These are phyloP conservation scores for Drosophila pachea DNA, from an alignment of 1,140 invertebrate species.

Conservation along the genomic window DNA sequence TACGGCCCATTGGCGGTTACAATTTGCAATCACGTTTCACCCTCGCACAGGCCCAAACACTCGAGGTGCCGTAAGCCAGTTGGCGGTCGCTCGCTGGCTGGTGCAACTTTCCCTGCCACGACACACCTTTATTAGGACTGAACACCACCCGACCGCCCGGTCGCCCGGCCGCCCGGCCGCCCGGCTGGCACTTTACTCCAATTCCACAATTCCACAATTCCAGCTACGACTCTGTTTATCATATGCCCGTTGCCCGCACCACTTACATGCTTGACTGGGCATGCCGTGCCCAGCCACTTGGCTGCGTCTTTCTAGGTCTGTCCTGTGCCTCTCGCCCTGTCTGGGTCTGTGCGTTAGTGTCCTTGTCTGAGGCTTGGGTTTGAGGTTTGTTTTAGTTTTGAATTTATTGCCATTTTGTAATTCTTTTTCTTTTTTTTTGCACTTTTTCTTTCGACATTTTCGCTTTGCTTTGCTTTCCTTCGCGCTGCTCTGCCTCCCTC, in stretches of 20 bases:
- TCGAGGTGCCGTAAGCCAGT: background rate
- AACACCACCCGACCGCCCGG: constrained; percentile 21
- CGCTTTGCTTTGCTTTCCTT: constrained; percentile 22
- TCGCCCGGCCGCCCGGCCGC: background rate
- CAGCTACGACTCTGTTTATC: constrained; percentile 59
- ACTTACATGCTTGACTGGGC: constrained; percentile 57
- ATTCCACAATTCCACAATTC: constrained; percentile 36
- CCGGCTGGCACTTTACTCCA: constrained; percentile 17
- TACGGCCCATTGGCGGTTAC: constrained; percentile 79
- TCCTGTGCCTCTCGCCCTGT: constrained; percentile 16
- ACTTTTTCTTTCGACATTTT: constrained; percentile 13
- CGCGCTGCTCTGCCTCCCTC: background rate
- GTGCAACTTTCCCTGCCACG: constrained; percentile 61
- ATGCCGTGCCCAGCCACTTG: constrained; percentile 29
- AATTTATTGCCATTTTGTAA: constrained; percentile 76
- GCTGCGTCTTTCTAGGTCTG: constrained; percentile 25
- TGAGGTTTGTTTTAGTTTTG: constrained; percentile 72
- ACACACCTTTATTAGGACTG: constrained; percentile 72
- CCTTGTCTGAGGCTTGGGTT: constrained; percentile 34
- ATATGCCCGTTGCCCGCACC: constrained; percentile 52
- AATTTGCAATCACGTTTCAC: constrained; percentile 78
- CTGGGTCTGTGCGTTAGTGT: constrained; percentile 6
- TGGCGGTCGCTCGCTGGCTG: constrained; percentile 5
- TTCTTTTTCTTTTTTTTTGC: no score
- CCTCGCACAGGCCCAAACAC: constrained; percentile 25